A percentile compares a stretch with the other conserved stretches of the same genome.
These are phyloP conservation scores for Pocillopora meandrina DNA, from an alignment of 92 coral and sea anemone genomes.

Conservation along the genomic window DNA sequence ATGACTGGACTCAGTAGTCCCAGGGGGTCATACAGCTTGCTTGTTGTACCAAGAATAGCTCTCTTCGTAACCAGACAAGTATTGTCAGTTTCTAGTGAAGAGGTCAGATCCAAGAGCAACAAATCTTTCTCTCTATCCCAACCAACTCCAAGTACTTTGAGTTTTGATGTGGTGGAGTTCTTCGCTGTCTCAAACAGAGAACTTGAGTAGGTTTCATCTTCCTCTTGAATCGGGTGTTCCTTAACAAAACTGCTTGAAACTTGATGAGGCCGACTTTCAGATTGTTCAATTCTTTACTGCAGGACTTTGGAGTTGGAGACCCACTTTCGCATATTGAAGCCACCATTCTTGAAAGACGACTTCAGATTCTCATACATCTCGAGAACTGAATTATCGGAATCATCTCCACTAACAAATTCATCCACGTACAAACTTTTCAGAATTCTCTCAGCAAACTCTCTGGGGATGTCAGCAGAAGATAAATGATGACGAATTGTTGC, in stretches of 20 bases:
- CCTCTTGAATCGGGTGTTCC: slow-evolving; percentile 17
- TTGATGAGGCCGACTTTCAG: slow-evolving; percentile 14
- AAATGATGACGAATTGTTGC: slow-evolving; percentile 66
- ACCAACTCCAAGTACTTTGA: slow-evolving; percentile 35
- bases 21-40: slow-evolving; percentile 50
- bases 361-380: slow-evolving; percentile 40
- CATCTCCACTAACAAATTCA: slow-evolving; percentile 53
- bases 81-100: slow-evolving; percentile 1
- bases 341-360: slow-evolving; percentile 24
- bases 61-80: slow-evolving; percentile 12
- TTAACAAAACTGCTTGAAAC: background rate
- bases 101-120: slow-evolving; percentile 20
- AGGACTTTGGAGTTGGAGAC: slow-evolving; percentile 35
- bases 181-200: slow-evolving; percentile 31
- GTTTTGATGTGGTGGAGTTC: slow-evolving; percentile 19
- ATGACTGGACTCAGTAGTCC: slow-evolving; percentile 50
- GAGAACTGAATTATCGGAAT: slow-evolving; percentile 3
- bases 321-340: slow-evolving; percentile 58
- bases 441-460: slow-evolving; percentile 28
- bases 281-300: slow-evolving; percentile 21
- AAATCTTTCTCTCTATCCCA: slow-evolving; percentile 38
- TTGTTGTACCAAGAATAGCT: slow-evolving; percentile 38
- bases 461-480: slow-evolving; percentile 30
- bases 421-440: slow-evolving; percentile 52
- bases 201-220: slow-evolving; percentile 33